These are phyloP conservation scores for Riparia riparia DNA, from an alignment of 2,113 vertebrate genomes.

Conservation along the genomic window DNA sequence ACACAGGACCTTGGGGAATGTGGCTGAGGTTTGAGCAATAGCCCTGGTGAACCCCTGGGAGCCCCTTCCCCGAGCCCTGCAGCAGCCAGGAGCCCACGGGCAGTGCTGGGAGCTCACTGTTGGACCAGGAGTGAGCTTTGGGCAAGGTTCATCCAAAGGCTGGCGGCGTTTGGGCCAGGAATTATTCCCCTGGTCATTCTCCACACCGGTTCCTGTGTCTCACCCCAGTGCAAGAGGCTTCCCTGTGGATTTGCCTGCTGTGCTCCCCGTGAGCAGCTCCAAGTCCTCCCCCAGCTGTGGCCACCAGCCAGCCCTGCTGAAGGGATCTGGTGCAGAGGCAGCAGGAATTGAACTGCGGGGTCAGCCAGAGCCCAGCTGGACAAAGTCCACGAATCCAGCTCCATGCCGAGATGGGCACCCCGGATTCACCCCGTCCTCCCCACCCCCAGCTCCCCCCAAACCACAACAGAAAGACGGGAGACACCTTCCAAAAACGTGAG, in stretches of 20 bases:
- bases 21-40: not conserved
- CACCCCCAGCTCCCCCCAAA: not conserved
- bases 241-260: not conserved
- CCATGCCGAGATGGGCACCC: fast-evolving
- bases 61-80: fast-evolving
- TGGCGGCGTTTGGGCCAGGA: not conserved
- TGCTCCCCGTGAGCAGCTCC: not conserved
- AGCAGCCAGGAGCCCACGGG: not conserved
- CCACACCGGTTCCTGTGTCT: not conserved
- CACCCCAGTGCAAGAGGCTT: not conserved
- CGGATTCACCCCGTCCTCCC: fast-evolving
- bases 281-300: fast-evolving
- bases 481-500: fast-evolving
- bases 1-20: not conserved
- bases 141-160: not conserved
- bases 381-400: not conserved
- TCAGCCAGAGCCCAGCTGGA: not conserved
- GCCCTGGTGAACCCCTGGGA: not conserved
- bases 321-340: not conserved
- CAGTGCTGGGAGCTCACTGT: not conserved
- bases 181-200: not conserved
- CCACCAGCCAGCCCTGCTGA: not conserved
- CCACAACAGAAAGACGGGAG: not conserved
- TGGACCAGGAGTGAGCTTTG: not conserved
- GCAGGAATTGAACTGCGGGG: not conserved